phyloP scores from a whole-genome alignment of 2,888 invertebrate species.

The Notocelia uddmanniana region DNA sequence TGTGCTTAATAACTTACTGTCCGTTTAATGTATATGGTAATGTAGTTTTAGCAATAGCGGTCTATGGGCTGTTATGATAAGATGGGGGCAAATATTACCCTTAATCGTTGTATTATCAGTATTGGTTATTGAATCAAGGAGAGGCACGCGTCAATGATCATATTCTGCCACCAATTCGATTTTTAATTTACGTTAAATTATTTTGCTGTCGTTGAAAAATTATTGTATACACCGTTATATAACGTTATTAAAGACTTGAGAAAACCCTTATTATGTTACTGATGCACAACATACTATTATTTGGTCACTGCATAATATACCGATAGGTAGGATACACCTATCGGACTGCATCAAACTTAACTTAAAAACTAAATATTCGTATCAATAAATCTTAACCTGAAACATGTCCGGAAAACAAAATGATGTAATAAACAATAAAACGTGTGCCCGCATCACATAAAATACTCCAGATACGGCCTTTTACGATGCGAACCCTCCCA shows the following conservation, averaged over 20 bases:
- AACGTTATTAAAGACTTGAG: too few relatives aligned
- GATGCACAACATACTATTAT: too few relatives aligned
- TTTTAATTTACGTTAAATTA: too few relatives aligned
- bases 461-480: conserved; percentile 26
- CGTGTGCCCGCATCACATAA: conserved; percentile 35
- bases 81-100: background rate
- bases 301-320: too few relatives aligned
- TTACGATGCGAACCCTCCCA: background rate
- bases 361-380: background rate
- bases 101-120: background rate
- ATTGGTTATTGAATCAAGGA: background rate
- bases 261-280: too few relatives aligned
- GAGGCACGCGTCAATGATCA: too few relatives aligned
- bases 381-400: conserved; percentile 26
- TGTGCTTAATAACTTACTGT: background rate
- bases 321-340: too few relatives aligned
- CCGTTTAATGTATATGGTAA: background rate
- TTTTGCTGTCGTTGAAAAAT: too few relatives aligned
- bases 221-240: too few relatives aligned
- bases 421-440: conserved; percentile 54
- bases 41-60: conserved; percentile 4
- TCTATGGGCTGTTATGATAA: background rate
- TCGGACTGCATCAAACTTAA: background rate
- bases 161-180: too few relatives aligned
- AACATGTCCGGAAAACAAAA: conserved; percentile 53